Percentiles rank a stretch among this genome's conserved stretches.
phyloP scores from a whole-genome alignment of 1,140 invertebrate species.

The Tetramorium parvispinum region DNA sequence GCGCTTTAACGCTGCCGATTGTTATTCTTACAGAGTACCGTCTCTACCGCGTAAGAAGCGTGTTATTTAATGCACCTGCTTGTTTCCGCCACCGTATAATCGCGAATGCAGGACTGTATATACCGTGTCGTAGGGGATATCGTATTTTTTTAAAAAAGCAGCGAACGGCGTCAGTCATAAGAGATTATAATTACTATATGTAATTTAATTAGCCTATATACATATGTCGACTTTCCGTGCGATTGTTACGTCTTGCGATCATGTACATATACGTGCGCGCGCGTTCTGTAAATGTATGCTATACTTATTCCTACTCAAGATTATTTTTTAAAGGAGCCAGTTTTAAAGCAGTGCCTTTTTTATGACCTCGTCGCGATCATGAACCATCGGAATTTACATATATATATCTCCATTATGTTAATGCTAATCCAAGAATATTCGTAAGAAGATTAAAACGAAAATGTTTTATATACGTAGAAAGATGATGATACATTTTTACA shows the following conservation, averaged over 20 bases:
- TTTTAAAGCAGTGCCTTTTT: not conserved
- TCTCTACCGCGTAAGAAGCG: not conserved
- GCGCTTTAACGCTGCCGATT: conserved; percentile 20
- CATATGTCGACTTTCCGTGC: not conserved
- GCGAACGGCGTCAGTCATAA: not conserved
- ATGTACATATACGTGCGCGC: not conserved
- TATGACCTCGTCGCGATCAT: not conserved
- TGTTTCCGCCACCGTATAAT: conserved; percentile 37
- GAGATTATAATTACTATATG: conserved; percentile 21
- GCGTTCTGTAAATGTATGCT: not conserved
- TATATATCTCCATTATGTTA: not conserved
- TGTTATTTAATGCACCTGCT: conserved; percentile 17
- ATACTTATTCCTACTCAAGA: not conserved
- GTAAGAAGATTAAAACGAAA: not conserved
- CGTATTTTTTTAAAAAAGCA: conserved; percentile 2
- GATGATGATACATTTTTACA: not conserved
- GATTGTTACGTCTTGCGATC: conserved; percentile 14
- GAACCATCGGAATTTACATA: not conserved
- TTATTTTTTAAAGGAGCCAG: not conserved
- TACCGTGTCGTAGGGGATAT: conserved; percentile 32
- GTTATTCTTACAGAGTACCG: conserved; percentile 9
- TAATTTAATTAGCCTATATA: conserved; percentile 37
- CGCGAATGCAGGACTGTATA: conserved; percentile 24
- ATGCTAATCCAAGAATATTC: not conserved
- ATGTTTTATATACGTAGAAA: not conserved